Evolutionary conservation across 1,140 invertebrate species (phyloP), one percentile per base, ranked within the genome.

Genomic region (Drosophila hydei): DNA sequence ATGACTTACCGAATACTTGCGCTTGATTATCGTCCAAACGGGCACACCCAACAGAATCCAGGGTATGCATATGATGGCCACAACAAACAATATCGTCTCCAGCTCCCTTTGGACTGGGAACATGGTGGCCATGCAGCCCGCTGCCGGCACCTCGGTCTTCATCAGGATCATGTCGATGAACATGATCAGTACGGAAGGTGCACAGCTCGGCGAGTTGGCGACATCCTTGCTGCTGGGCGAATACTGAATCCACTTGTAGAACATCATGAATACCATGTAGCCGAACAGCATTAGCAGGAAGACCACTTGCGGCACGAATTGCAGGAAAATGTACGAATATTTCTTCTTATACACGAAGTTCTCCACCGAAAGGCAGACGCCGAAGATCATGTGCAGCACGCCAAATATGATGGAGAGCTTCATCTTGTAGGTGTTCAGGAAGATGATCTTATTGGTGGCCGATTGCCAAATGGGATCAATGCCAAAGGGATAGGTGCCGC

Each of bases 351-450:
- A 98, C 95, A 96, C 92, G 92, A 98, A 97, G 93, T 99, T 99
- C 64, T 96, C 93, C 45, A 98, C 94, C 80, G 96, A 97, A 73
- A 99, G 93, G 68, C 94, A 94, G 0, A 99, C 95, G 48, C 98
- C 98, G 92, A 99, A 99, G 52, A 97, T 94, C 98, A 99, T 99
- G 91, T 99, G 98, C 64, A 95, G 89, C 1, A 99, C 97, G 30
- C 98, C 98, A 81, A 99, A 95, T 73, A 99, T 98, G 60, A 99
- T 97, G 9, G 98, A 99, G 18, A 98, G 92, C 91, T 99, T 99
- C 98, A 99, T 99, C 93, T 99, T 99, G 92, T 97, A 98, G 0
- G 98, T 98, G 92, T 99, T 99, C n/a, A 98, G 93, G 93, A 99
- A 99, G 33, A 97, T 96, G 78, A 99, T 98, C 92, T 99, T 99